Evolutionary conservation across 2,888 invertebrate genomes (phyloP), one percentile per base, ranked within the genome.

Genomic region (Tetrapedia diversipes): DNA sequence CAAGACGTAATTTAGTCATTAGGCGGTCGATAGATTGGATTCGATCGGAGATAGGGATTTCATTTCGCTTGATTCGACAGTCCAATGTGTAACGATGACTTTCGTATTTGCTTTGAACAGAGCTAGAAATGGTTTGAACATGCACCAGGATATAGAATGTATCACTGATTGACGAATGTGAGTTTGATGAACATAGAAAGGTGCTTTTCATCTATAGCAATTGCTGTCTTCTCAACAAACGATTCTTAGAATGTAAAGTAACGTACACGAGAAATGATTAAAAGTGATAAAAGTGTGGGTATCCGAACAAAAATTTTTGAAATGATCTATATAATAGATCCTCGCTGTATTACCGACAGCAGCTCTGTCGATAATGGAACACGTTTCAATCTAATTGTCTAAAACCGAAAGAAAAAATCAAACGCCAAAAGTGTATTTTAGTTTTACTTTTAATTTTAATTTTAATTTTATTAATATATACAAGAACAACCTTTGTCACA

Each of bases 341-440:
- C 4, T 37, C 19, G 3, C 79, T 79, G 37, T 67, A 57, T 80
- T 76, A 76, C 70, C 72, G 67, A 70, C 64, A 10, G 32, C n/a
- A 16, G 16, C 39, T 14, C 73, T 16, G 74, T 77, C 77, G 77
- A 59, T 67, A 76, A 75, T 34, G 7, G 22, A 10, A 6, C 16
- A 4, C 19, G 3, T 45, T 32, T 27, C 7, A 16, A 43, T 43
- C n/a, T 37, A 4, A 0, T 16, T 4, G 8, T 11, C 4, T 11
- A 0, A 1, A n/a, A n/a, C n/a, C n/a, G n/a, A n/a, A n/a, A n/a
- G n/a, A n/a, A n/a, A n/a, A n/a, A n/a, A n/a, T n/a, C n/a, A n/a
- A n/a, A n/a, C n/a, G n/a, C n/a, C n/a, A n/a, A n/a, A n/a, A n/a
- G n/a, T n/a, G n/a, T n/a, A n/a, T n/a, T n/a, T n/a, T n/a, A n/a